Conservation (phyloP, 2,888 invertebrate genomes). For the Chydorus sphaericus region DNA sequence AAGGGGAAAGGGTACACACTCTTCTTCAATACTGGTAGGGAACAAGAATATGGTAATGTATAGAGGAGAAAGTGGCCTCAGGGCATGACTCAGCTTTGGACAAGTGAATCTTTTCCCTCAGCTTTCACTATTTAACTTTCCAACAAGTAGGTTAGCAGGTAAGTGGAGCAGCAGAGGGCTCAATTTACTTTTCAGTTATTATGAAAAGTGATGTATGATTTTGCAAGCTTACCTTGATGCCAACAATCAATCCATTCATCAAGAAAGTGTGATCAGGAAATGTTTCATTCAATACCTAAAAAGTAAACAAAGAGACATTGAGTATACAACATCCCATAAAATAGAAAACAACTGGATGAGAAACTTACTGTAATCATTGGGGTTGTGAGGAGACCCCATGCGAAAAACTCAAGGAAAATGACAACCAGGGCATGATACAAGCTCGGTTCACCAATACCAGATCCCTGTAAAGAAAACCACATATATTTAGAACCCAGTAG, state of each 20-base stretch:
- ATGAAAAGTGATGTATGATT: not conserved
- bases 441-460: conserved; percentile 84
- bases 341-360: not conserved
- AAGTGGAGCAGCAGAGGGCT: conserved; percentile 4
- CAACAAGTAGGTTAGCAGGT: conserved; percentile 7
- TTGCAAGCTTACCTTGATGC: conserved; percentile 53
- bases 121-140: conserved; percentile 10
- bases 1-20: not conserved
- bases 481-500: too few species aligned
- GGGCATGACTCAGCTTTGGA: not conserved
- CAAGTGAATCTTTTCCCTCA: not conserved
- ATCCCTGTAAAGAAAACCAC: conserved; percentile 42
- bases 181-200: not conserved
- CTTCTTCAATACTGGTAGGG: not conserved
- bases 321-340: conserved; percentile 8
- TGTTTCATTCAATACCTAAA: conserved; percentile 78
- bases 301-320: conserved; percentile 17
- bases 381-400: conserved; percentile 97
- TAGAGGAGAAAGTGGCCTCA: conserved; percentile 2
- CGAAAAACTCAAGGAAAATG: conserved; percentile 99
- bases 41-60: not conserved
- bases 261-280: conserved; percentile 98
- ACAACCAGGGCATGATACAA: conserved; percentile 97
- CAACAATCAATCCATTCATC: conserved; percentile 99
- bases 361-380: conserved; percentile 69